These are phyloP conservation scores for Coracias cyanogaster DNA, from an alignment of 2,797 vertebrate genomes.

Conservation along the genomic window DNA sequence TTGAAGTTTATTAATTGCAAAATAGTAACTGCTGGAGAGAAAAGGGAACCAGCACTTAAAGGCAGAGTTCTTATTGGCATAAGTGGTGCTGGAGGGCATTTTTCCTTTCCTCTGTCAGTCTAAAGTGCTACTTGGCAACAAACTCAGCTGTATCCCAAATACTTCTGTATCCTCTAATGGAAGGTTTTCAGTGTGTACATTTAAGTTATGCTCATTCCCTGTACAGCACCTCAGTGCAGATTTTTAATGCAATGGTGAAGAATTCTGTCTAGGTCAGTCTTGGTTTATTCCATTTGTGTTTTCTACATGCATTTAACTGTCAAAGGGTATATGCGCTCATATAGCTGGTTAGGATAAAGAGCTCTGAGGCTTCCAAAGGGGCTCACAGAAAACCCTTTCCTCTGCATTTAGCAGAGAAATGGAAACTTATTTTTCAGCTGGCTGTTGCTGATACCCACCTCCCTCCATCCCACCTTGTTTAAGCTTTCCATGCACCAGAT, in stretches of 20 bases:
- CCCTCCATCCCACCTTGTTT: accelerated
- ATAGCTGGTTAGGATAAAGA: not conserved
- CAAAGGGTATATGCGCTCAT: accelerated
- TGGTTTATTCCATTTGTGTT: not conserved
- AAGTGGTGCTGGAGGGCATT: not conserved
- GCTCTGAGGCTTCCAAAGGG: not conserved
- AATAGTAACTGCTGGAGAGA: not conserved
- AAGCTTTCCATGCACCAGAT: not conserved
- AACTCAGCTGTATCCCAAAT: not conserved
- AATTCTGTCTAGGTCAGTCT: not conserved
- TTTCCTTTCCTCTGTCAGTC: not conserved
- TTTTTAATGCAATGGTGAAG: not conserved
- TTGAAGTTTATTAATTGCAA: not conserved
- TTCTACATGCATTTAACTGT: not conserved
- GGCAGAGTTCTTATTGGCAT: not conserved
- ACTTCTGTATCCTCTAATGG: not conserved
- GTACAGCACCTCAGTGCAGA: not conserved
- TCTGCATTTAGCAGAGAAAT: not conserved
- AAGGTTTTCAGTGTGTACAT: not conserved
- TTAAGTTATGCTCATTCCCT: not conserved
- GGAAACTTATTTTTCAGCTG: not conserved
- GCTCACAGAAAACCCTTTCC: not conserved
- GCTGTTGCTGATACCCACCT: not conserved
- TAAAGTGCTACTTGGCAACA: not conserved
- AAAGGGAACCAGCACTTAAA: not conserved